Base-by-base conservation (phyloP, 2,888 invertebrate species). In the Sphecodes monilicornis region DNA sequence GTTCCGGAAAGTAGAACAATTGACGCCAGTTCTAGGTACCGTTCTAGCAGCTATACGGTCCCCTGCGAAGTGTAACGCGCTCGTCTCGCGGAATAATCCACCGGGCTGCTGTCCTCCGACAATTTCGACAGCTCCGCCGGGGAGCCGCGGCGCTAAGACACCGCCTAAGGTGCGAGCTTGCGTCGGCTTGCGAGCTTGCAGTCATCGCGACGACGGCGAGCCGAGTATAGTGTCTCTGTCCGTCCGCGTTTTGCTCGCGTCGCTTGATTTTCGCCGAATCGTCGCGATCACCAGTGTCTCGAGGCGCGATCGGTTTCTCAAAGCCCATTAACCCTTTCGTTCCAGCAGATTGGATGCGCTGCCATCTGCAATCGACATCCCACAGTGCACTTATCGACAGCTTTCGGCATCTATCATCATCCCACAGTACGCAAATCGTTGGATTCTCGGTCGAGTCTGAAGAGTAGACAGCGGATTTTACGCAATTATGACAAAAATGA, bases 181-280 rank as follows among this genome's bases (percentile, higher is more conserved):
- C 36, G 50, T 50, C 22, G 50, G 50, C 50, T 50, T 50, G 18
- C 5, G 50, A 50, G 50, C 50, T 50, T 29, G 18, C 90, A 90
- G 90, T 89, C 87, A 84, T 69, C 80, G 82, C 76, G 69, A 79
- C 76, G 90, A 50, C 82, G 60, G 77, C 89, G 88, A 64, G 80
- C 83, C 75, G 83, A 84, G 80, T 83, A 84, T 86, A 84, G 73
- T 57, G 72, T 75, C 41, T 43, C 73, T 22, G 29, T 22, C 76
- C 32, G 13, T 29, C 22, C 50, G 50, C 50, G 50, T 22, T 22
- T 50, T 22, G 22, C 22, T n/a, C 50, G 22, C 50, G 50, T 50
- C 22, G 50, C 22, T 22, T 50, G 22, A 22, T 50, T 50, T 22
- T 22, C 50, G 50, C 10, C 46, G 18, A 46, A 18, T 43, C 13